Evolutionary conservation across 2,888 invertebrate species (phyloP), one percentile per base, ranked within the genome.

Genomic region (Ramazzottius varieornatus): DNA sequence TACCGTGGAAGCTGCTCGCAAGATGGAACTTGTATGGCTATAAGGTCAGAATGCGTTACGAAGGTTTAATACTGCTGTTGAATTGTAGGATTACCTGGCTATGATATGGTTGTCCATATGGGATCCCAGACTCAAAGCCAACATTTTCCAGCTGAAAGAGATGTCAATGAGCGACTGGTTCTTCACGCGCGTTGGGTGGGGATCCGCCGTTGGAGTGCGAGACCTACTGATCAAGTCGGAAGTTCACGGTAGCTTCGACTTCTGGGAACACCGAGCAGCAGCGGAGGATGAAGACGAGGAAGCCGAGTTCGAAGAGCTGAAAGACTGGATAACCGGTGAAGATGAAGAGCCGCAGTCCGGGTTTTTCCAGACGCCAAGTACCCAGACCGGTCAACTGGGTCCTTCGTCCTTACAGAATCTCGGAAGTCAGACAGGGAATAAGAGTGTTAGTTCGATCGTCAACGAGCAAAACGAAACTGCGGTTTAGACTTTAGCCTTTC

Each of bases 21-120:
- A 54, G 29, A 54, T 54, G 54, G 54, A 54, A 29, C 54, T 54
- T n/a, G n/a, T n/a, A n/a, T n/a, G n/a, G n/a, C n/a, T n/a, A n/a
- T n/a, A n/a, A n/a, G n/a, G n/a, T n/a, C n/a, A n/a, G n/a, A n/a
- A n/a, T n/a, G n/a, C n/a, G n/a, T n/a, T n/a, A n/a, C n/a, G n/a
- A n/a, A n/a, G n/a, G n/a, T n/a, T n/a, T n/a, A n/a, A n/a, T n/a
- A n/a, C n/a, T n/a, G n/a, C n/a, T n/a, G n/a, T n/a, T n/a, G n/a
- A n/a, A n/a, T n/a, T n/a, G n/a, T n/a, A n/a, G 54, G 54, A 54
- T 24, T 54, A 54, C 29, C 29, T 54, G 29, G 54, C 54, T 29
- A 54, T 54, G 54, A 54, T 54, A 24, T 54, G 54, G 54, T 29
- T 54, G 54, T 54, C 54, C 20, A 54, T 54, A 24, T 54, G 54